These are phyloP conservation scores for Nothocercus nigrocapillus DNA, from an alignment of 2,113 vertebrate species.

Conservation along the genomic window DNA sequence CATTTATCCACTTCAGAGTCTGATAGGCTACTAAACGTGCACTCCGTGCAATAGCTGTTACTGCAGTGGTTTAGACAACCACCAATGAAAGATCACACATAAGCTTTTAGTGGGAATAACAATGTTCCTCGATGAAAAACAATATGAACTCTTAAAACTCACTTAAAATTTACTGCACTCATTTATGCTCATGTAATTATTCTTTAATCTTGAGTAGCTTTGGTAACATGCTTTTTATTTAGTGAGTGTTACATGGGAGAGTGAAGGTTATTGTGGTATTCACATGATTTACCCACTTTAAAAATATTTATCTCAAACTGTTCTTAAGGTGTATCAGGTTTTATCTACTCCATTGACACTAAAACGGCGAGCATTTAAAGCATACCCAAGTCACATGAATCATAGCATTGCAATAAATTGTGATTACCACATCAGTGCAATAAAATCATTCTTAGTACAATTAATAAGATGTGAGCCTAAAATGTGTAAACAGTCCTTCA, in stretches of 20 bases:
- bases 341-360: background rate
- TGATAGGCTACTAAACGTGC: background rate
- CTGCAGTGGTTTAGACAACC: background rate
- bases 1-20: background rate
- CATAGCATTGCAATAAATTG: background rate
- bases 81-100: background rate
- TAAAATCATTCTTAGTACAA: conserved; percentile 8
- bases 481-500: background rate
- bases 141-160: background rate
- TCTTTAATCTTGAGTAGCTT: conserved; percentile 36
- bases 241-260: conserved; percentile 15
- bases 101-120: background rate
- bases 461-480: background rate
- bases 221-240: conserved; percentile 3
- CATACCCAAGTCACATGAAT: background rate
- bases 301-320: conserved; percentile 1
- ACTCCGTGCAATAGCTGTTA: background rate
- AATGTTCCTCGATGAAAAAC: background rate
- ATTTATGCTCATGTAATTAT: background rate
- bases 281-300: conserved; percentile 49
- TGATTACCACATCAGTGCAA: background rate
- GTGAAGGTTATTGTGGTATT: conserved; percentile 31
- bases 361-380: background rate
- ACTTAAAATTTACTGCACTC: background rate
- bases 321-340: conserved; percentile 2